Evolutionary conservation across 2,888 invertebrate species (phyloP).

Genomic region (Drosophila silvestris): DNA sequence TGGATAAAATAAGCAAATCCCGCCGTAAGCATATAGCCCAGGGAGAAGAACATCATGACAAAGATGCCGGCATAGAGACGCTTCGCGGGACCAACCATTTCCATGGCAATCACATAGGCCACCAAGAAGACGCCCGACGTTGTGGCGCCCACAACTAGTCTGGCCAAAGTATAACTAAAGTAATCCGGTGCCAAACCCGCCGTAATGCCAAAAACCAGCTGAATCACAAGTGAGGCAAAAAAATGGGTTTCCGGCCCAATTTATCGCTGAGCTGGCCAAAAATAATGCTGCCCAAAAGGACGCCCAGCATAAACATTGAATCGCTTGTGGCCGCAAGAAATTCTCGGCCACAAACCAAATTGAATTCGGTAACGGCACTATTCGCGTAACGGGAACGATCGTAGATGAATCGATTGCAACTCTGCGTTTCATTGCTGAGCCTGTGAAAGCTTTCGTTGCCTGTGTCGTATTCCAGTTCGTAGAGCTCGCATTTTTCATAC

Average conservation of each 20-base stretch:
- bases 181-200: constrained; percentile 90
- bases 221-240: constrained; percentile 89
- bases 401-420: constrained; percentile 88
- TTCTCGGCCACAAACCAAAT: constrained; percentile 89
- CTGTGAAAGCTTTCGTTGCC: constrained; percentile 71
- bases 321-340: constrained; percentile 89
- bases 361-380: constrained; percentile 89
- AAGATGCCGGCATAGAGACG: constrained; percentile 90
- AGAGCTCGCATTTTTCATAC: constrained; percentile 86
- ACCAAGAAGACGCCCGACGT: constrained; percentile 92
- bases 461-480: constrained; percentile 84
- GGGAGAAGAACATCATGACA: constrained; percentile 91
- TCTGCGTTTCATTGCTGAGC: constrained; percentile 69
- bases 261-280: constrained; percentile 91
- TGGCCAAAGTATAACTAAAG: constrained; percentile 88
- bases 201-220: constrained; percentile 89
- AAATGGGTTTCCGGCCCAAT: constrained; percentile 90
- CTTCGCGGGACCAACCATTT: constrained; percentile 90
- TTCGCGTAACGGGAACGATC: constrained; percentile 87
- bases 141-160: constrained; percentile 90
- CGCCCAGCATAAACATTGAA: constrained; percentile 89
- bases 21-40: constrained; percentile 90
- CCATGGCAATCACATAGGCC: constrained; percentile 91
- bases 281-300: constrained; percentile 90
- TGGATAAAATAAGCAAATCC: constrained; percentile 89